Conservation (phyloP, 2,888 invertebrate genomes). For the Catocala fraxini region DNA sequence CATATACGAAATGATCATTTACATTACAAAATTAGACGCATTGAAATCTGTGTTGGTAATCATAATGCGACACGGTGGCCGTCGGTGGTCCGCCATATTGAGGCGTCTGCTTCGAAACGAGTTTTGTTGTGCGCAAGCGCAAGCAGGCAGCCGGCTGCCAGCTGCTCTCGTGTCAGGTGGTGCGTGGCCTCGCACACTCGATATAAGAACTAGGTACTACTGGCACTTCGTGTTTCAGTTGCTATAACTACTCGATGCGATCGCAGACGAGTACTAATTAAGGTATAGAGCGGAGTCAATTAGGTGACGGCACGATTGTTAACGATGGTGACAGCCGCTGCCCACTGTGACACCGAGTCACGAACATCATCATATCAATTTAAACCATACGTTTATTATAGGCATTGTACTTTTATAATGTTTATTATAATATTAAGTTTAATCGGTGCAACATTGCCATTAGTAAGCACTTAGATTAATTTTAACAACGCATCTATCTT, state of each 20-base stretch:
- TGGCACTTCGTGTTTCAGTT: constrained; percentile 35
- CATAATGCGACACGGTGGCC: constrained; percentile 49
- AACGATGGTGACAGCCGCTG: constrained; percentile 53
- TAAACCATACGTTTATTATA: constrained; percentile 22
- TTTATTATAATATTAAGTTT: background rate
- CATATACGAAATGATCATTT: constrained; percentile 30
- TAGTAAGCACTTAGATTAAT: background rate
- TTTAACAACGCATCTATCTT: too few species aligned
- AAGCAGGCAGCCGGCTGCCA: constrained; percentile 80
- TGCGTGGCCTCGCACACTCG: constrained; percentile 74
- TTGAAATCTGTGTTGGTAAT: constrained; percentile 51
- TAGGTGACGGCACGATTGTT: constrained; percentile 67
- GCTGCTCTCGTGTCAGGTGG: constrained; percentile 84
- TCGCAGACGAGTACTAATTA: constrained; percentile 60
- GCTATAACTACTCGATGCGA: constrained; percentile 42
- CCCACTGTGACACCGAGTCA: constrained; percentile 44
- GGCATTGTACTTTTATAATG: constrained; percentile 8
- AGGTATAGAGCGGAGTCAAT: constrained; percentile 64
- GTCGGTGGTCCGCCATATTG: constrained; percentile 76
- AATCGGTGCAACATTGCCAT: too few species aligned
- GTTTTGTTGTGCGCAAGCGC: constrained; percentile 79
- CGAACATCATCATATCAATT: constrained; percentile 42
- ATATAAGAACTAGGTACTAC: constrained; percentile 60
- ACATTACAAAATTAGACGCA: constrained; percentile 28
- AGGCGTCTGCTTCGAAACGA: constrained; percentile 80